phyloP scores from a whole-genome alignment of 2,797 vertebrate species.

The Myotis myotis region DNA sequence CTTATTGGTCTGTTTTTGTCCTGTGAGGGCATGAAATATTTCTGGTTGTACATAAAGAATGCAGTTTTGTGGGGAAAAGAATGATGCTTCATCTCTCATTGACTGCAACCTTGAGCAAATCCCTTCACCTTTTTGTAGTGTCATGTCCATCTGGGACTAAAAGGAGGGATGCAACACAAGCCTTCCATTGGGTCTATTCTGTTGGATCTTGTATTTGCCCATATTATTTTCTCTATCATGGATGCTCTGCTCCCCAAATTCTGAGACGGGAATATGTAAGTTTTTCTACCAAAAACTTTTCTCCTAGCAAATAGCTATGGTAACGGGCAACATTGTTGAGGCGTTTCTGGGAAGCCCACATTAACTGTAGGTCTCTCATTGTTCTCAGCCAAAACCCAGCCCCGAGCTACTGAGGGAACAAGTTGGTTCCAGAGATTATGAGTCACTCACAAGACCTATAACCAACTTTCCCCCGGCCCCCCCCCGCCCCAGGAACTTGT shows the following conservation, averaged over 20 bases:
- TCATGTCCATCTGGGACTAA: not conserved
- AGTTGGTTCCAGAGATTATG: not conserved
- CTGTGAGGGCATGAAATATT: not conserved
- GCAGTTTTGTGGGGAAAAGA: not conserved
- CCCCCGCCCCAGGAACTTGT: not conserved
- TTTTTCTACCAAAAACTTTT: not conserved
- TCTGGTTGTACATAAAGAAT: not conserved
- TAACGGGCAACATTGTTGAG: not conserved
- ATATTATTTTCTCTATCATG: not conserved
- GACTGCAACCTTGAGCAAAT: not conserved
- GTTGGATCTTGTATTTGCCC: not conserved
- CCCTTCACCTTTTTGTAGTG: not conserved
- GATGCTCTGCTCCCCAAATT: not conserved
- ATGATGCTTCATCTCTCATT: not conserved
- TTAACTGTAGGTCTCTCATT: not conserved
- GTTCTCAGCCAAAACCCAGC: not conserved
- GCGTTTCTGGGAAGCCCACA: not conserved
- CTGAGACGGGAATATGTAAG: not conserved
- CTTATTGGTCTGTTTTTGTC: conserved; percentile 30
- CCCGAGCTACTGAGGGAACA: not conserved
- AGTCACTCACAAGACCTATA: not conserved
- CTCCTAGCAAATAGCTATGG: not conserved
- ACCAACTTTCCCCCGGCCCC: not conserved
- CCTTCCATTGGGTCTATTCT: not conserved
- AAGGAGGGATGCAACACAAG: not conserved